These are phyloP conservation scores for Ceratosolen fusciceps DNA, from an alignment of 1,140 invertebrate species.

Conservation along the genomic window DNA sequence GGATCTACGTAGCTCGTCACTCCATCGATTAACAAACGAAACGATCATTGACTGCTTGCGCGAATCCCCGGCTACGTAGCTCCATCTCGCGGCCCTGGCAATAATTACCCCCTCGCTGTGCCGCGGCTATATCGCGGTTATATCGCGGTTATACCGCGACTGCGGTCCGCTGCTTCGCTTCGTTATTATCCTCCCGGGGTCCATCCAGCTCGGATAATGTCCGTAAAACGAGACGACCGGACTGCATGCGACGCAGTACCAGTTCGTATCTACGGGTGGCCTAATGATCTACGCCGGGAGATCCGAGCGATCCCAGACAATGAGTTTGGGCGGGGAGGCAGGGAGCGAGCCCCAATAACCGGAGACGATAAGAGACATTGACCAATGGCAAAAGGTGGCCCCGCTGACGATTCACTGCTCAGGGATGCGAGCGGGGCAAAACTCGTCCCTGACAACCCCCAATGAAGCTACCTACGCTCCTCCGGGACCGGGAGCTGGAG, in stretches of 20 bases:
- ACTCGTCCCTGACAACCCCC: conserved; percentile 59
- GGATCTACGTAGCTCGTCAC: not conserved
- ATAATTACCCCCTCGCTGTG: too few relatives aligned
- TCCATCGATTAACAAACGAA: conserved; percentile 42
- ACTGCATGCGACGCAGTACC: too few relatives aligned
- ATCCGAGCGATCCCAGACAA: too few relatives aligned
- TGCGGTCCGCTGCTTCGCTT: not conserved
- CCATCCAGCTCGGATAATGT: too few relatives aligned
- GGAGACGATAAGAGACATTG: conserved; percentile 44
- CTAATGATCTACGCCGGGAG: too few relatives aligned
- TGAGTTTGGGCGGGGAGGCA: too few relatives aligned
- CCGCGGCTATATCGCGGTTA: too few relatives aligned
- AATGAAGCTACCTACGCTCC: conserved; percentile 43
- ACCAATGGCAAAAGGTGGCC: conserved; percentile 67
- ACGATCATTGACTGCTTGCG: conserved; percentile 28
- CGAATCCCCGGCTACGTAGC: not conserved
- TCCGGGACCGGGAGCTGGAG: conserved; percentile 51
- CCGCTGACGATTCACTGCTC: conserved; percentile 64
- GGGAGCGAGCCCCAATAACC: conserved; percentile 22
- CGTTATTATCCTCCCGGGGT: not conserved
- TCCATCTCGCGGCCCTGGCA: too few relatives aligned
- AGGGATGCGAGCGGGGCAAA: conserved; percentile 58
- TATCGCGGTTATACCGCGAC: not conserved
- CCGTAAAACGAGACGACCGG: too few relatives aligned
- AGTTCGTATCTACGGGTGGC: too few relatives aligned